Base-by-base conservation (phyloP, 2,113 vertebrate species). In the Pterocles gutturalis region DNA sequence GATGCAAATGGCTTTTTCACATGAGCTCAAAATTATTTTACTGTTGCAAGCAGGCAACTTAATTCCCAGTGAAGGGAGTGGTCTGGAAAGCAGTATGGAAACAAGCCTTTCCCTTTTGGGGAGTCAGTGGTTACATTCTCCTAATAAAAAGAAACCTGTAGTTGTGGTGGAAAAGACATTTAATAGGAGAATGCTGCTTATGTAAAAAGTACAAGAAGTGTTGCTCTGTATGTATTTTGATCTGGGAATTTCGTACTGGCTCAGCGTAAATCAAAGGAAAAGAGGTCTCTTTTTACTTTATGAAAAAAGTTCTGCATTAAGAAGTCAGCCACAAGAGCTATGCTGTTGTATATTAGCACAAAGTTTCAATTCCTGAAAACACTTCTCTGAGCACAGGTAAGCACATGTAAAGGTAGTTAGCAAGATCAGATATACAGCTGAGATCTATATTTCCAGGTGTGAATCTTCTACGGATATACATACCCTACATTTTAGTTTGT, bases 11-110 rank as follows among this genome's bases (percentile, higher is more conserved):
- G 17, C 11, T 93, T 95, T 95, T 96, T 96, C 94, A 93, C 72
- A 93, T 93, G 88, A 93, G 67, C 87, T 96, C 83, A 94, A 89
- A 93, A 90, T 91, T 83, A 12, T 82, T 91, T 93, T 87, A 95
- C 54, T 91, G n/a, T 89, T 93, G 53, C 70, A 87, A 89, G 45
- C 64, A 89, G 77, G 25, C 80, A 49, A 65, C 49, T 28, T 54
- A 79, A 92, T 85, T 96, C 81, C 87, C 89, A 92, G 81, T 66
- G 81, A 96, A 89, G 83, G 89, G 92, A 89, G 76, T 87, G 83
- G 46, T 95, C 92, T 97, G 96, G 81, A 92, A 93, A 82, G 69
- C 49, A 95, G 62, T 19, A 78, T 94, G 90, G 95, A 96, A 96
- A 96, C 1, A n/a, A 92, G 53, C 15, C 67, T 93, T 88, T 90